phyloP scores from a whole-genome alignment of 2,888 invertebrate genomes.

The Cerceris ruficornis region DNA sequence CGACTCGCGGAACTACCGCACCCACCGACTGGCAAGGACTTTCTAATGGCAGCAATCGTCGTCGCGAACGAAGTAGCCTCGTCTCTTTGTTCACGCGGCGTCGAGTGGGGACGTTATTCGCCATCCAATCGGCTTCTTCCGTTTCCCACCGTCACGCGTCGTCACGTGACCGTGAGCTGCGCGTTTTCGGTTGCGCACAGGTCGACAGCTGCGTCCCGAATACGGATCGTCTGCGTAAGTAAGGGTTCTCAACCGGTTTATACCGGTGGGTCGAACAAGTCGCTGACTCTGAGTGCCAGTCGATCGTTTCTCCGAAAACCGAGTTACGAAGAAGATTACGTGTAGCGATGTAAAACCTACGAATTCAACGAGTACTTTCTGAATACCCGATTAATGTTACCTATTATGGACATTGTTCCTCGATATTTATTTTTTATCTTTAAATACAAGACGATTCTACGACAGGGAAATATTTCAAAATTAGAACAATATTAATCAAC shows the following conservation, averaged over 20 bases:
- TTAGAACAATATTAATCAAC: neutral
- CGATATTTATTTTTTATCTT: too few species aligned
- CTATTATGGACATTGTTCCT: neutral
- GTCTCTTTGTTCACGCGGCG: slow-evolving; percentile 74
- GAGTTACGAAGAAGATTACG: slow-evolving; percentile 14
- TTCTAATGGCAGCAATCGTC: slow-evolving; percentile 74
- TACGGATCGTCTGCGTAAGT: slow-evolving; percentile 55
- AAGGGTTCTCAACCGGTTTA: slow-evolving; percentile 52
- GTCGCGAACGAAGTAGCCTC: slow-evolving; percentile 69
- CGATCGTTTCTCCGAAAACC: slow-evolving; percentile 32
- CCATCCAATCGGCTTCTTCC: slow-evolving; percentile 55
- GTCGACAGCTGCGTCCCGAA: slow-evolving; percentile 67
- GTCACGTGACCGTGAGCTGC: slow-evolving; percentile 57
- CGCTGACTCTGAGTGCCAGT: slow-evolving; percentile 1
- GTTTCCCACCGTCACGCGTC: slow-evolving; percentile 23
- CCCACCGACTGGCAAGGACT: slow-evolving; percentile 73
- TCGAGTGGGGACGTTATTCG: slow-evolving; percentile 56
- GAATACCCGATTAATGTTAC: slow-evolving; percentile 6
- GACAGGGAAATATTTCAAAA: neutral
- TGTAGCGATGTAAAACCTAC: neutral
- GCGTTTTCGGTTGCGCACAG: slow-evolving; percentile 44
- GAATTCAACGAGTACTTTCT: slow-evolving; percentile 11
- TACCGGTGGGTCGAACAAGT: neutral
- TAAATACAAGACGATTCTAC: too few species aligned
- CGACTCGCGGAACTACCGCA: slow-evolving; percentile 58